Percentiles rank a stretch among this genome's conserved stretches.
These are phyloP conservation scores for Anastrepha obliqua DNA, from an alignment of 1,140 invertebrate genomes.

Conservation along the genomic window DNA sequence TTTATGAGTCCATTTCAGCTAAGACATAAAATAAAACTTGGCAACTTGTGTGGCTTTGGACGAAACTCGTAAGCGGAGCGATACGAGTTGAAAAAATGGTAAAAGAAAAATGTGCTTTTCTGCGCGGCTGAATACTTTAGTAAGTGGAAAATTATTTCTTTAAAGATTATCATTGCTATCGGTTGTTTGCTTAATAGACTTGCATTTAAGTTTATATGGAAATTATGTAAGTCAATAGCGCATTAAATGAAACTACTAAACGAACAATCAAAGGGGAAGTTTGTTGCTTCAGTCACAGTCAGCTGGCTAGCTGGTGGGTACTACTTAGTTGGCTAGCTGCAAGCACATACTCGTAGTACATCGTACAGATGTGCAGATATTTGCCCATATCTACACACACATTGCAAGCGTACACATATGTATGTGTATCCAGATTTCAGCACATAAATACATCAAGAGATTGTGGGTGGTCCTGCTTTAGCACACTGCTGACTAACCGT, in stretches of 20 bases:
- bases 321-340: background rate
- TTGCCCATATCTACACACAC: background rate
- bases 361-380: background rate
- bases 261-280: conserved; percentile 15
- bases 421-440: background rate
- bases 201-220: conserved; percentile 43
- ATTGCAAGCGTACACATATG: background rate
- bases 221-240: conserved; percentile 44
- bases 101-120: background rate
- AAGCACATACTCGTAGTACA: background rate
- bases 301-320: background rate
- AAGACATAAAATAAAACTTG: background rate
- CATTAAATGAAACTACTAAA: conserved; percentile 2
- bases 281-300: conserved; percentile 39
- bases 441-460: background rate
- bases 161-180: conserved; percentile 51
- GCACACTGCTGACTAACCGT: conserved; percentile 26
- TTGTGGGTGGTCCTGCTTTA: conserved; percentile 34
- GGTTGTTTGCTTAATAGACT: conserved; percentile 35
- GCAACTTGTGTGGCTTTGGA: conserved; percentile 43
- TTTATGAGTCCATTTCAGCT: conserved; percentile 26
- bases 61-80: background rate
- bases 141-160: conserved; percentile 43
- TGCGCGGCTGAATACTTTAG: background rate
- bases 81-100: background rate